Evolutionary conservation across 2,888 invertebrate species (phyloP).

Genomic region (Drosophila meridiana): DNA sequence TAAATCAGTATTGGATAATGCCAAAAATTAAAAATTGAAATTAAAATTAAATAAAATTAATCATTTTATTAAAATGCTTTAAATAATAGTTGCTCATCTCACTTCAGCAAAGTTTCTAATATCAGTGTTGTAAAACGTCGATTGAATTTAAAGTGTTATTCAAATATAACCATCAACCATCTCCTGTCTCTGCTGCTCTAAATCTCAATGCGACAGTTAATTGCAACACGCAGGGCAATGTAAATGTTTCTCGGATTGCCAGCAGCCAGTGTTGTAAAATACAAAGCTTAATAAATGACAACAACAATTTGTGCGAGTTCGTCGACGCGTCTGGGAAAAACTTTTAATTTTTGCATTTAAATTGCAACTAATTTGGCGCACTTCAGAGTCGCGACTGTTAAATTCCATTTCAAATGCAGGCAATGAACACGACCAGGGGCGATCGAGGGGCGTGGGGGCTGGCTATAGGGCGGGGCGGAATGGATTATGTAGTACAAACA

Average conservation of each 20-base stretch:
- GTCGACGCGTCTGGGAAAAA: conserved; percentile 35
- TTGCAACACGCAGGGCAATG: conserved; percentile 36
- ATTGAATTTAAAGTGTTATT: not conserved
- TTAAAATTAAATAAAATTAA: not conserved
- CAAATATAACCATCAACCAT: not conserved
- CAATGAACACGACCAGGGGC: conserved; percentile 28
- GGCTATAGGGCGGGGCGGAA: conserved; percentile 6
- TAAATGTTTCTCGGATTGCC: conserved; percentile 16
- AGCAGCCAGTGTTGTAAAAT: conserved; percentile 26
- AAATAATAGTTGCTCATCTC: too few relatives aligned
- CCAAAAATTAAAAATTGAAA: too few relatives aligned
- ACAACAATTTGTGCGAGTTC: conserved; percentile 15
- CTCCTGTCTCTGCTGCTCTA: not conserved
- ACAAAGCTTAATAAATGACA: conserved; percentile 52
- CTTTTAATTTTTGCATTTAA: conserved; percentile 73
- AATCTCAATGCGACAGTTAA: conserved; percentile 40
- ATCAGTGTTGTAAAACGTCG: not conserved
- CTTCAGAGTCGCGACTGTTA: conserved; percentile 47
- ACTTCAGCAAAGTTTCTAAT: too few relatives aligned
- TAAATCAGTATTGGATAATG: not conserved
- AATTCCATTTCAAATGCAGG: conserved; percentile 72
- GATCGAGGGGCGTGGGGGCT: not conserved
- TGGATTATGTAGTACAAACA: conserved; percentile 70
- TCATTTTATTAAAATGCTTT: not conserved
- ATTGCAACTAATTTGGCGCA: conserved; percentile 77